Percentiles rank a stretch among this genome's conserved stretches.
Conservation (phyloP, 2,797 vertebrate genomes). For the Acanthornis magna region DNA sequence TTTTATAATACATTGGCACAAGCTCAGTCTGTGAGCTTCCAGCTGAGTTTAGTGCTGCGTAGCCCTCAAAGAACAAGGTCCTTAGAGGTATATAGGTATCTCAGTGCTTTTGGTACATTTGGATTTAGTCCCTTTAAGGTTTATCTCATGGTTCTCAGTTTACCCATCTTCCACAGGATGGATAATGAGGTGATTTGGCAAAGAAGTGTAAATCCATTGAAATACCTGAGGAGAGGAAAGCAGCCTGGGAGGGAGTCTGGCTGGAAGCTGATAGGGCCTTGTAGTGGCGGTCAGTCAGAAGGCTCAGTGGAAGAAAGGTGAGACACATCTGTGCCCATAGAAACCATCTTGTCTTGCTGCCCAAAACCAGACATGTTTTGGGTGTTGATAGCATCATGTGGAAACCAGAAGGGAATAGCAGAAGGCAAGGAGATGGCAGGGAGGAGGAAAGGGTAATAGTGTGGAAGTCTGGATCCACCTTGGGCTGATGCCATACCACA, state of each 20-base stretch:
- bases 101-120: background rate
- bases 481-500: background rate
- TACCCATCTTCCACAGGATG: background rate
- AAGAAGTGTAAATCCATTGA: background rate
- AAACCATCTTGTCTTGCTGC: background rate
- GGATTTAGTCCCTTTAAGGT: background rate
- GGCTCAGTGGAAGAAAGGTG: background rate
- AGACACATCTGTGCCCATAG: accelerated
- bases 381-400: background rate
- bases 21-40: background rate
- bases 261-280: background rate
- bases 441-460: background rate
- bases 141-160: background rate
- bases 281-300: background rate
- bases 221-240: background rate
- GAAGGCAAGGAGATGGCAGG: background rate
- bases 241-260: background rate
- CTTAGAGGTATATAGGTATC: background rate
- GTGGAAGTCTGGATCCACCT: background rate
- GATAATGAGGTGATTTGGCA: background rate
- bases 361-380: background rate
- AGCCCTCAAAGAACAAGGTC: background rate
- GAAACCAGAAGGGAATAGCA: background rate
- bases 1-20: background rate
- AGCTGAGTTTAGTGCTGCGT: background rate